Base-by-base conservation (phyloP, 2,888 invertebrate species). In the Drosophila peninsularis region DNA sequence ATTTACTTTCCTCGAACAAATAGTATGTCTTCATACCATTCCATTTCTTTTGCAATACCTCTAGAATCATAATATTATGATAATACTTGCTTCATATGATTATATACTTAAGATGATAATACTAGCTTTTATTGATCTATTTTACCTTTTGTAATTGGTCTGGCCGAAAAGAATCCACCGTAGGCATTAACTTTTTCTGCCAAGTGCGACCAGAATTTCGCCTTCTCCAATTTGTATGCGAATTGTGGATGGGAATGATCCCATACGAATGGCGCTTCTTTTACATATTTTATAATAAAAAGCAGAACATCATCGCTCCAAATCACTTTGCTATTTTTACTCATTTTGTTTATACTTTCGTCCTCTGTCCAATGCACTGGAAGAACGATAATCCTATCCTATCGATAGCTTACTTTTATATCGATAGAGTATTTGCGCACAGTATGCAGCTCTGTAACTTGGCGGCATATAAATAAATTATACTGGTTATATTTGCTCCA, bases 261-360 rank as follows among this genome's bases (percentile, higher is more conserved):
- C 77, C 77, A 77, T 0, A 77, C 68, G 9, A 71, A 77, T 19
- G 77, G 80, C 5, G 77, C 68, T 1, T 63, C 61, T 41, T 80
- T 80, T 13, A 77, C 80, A 68, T 77, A 76, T 54, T 80, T 77
- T 10, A 77, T 77, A 11, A 77, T 62, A 57, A 76, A 77, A 47
- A 56, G 60, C 53, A 77, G 47, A 49, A 77, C 67, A 17, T 75
- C 79, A 34, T 75, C 75, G 0, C 70, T 64, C 75, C 79, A 75
- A 44, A 58, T 70, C 41, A 75, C 57, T 78, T 75, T 75, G 47
- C 53, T 75, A 41, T 21, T 69, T 69, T 75, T 75, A 24, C 39
- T 75, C 75, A 75, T 75, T 56, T 75, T 64, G 75, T 56, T 69
- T 61, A 53, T 47, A 34, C 44, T 53, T 13, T 36, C 52, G 6